Evolutionary conservation across 2,888 invertebrate genomes (phyloP), one percentile per base, ranked within the genome.

Genomic region (Hyalella azteca): DNA sequence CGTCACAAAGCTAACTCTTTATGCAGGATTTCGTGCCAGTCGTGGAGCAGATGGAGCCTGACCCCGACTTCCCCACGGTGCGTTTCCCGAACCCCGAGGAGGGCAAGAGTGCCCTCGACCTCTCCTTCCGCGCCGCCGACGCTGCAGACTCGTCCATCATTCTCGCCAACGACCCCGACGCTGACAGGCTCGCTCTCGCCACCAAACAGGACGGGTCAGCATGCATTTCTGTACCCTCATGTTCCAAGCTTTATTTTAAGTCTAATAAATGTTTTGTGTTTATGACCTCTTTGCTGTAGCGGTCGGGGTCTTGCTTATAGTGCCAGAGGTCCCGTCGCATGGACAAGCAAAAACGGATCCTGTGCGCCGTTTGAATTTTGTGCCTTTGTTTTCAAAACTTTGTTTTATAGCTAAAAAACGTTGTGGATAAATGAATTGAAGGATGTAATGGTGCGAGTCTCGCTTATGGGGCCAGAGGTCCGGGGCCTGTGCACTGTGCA

Each of bases 51-150:
- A 92, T 93, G 85, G 91, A 94, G 79, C 95, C 98, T 0, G 92
- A 99, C 90, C 98, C 98, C 0, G 96, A 98, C 80, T 99, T 99
- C 89, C 93, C 98, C 0, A 99, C 99, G 0, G 98, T 99, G 0
- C 92, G 92, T 87, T 98, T 96, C 89, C 99, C 99, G 0, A 99
- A 99, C 90, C 99, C 99, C 0, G 99, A 99, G 87, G 99, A 99
- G 89, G 95, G 95, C 0, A 91, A 92, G 86, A 92, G 93, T 85
- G 93, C 95, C 32, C 87, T 96, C 84, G 90, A 92, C 86, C 89
- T 95, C 54, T 92, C 96, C 54, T 91, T 94, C 85, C 88, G 90
- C 87, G 92, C 95, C 15, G 98, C 98, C 0, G 91, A 94, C 86
- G 87, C 89, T 77, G 90, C 91, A 84, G 90, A 90, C 0, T 92